Base-by-base conservation (phyloP, 2,888 invertebrate genomes). In the Cheilosia scutellata region DNA sequence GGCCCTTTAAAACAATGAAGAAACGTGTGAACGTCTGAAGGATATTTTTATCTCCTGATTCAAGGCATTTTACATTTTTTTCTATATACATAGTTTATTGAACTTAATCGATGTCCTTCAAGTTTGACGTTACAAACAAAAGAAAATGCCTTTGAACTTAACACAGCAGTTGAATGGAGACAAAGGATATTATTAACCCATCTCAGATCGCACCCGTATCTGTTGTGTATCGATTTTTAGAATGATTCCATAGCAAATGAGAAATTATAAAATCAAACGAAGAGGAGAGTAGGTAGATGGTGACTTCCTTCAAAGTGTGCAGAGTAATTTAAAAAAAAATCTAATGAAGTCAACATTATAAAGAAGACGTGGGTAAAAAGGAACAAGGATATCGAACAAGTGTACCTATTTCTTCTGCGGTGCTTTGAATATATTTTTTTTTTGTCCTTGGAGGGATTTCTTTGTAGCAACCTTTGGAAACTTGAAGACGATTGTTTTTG, bases 161-260 rank as follows among this genome's bases (percentile, higher is more conserved):
- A 20, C 11, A n/a, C 7, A 33, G 29, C n/a, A 33, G 27, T 20
- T 31, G 4, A 55, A 68, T n/a, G 16, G 42, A 20, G 58, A 27
- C 47, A 27, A 37, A 49, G 13, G 11, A 29, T 16, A 47, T 16
- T 58, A 58, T 70, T 27, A 40, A 47, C 49, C 20, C 5, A 27
- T 27, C 25, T 27, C 65, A 27, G 9, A 37, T 31, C 42, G n/a
- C 29, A 63, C 62, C 40, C 16, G 44, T 37, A 47, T 77, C 82
- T 82, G 82, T 29, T 66, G 16, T 13, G 47, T 77, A 82, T 82
- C 55, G 82, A 82, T 82, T 76, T 71, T 63, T 72, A 53, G 13
- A 53, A 65, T 60, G 66, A 66, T 74, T 63, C 31, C 29, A 29
- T 63, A 31, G 29, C 53, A 20, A 44, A 55, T 31, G 58, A n/a